phyloP scores from a whole-genome alignment of 2,113 vertebrate species.

The Paradisaea rubra region DNA sequence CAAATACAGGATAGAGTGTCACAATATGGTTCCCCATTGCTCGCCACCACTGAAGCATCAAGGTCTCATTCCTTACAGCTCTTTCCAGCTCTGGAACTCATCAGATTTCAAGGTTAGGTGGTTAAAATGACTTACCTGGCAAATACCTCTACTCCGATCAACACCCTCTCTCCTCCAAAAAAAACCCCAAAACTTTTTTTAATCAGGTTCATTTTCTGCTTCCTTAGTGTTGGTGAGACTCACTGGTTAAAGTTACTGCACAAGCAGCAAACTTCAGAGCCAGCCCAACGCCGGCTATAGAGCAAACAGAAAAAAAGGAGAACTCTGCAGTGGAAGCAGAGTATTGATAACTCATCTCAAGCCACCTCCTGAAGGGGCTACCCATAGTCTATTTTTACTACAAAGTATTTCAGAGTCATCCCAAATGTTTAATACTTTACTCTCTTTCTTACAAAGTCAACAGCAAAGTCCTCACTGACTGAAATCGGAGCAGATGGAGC shows the following conservation, averaged over 20 bases:
- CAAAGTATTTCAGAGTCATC: not conserved
- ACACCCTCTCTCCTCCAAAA: not conserved
- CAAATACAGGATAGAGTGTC: not conserved
- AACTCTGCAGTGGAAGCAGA: not conserved
- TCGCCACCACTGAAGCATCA: not conserved
- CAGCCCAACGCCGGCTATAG: fast-evolving
- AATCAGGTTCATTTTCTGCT: not conserved
- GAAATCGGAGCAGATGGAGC: not conserved
- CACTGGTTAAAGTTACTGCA: not conserved
- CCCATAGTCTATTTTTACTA: not conserved
- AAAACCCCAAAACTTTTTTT: not conserved
- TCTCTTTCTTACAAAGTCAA: not conserved
- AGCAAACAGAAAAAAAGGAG: not conserved
- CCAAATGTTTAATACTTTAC: not conserved
- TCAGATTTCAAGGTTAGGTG: not conserved
- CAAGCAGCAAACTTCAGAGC: not conserved
- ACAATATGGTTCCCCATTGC: not conserved
- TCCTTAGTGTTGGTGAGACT: not conserved
- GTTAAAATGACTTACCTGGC: not conserved
- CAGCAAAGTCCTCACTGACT: not conserved
- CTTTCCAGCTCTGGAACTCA: not conserved
- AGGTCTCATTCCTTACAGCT: not conserved
- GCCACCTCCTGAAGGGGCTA: not conserved
- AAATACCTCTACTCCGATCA: not conserved
- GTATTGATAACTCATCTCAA: not conserved